These are phyloP conservation scores for Danio albolineatus DNA, from an alignment of 2,797 vertebrate genomes.

Conservation along the genomic window DNA sequence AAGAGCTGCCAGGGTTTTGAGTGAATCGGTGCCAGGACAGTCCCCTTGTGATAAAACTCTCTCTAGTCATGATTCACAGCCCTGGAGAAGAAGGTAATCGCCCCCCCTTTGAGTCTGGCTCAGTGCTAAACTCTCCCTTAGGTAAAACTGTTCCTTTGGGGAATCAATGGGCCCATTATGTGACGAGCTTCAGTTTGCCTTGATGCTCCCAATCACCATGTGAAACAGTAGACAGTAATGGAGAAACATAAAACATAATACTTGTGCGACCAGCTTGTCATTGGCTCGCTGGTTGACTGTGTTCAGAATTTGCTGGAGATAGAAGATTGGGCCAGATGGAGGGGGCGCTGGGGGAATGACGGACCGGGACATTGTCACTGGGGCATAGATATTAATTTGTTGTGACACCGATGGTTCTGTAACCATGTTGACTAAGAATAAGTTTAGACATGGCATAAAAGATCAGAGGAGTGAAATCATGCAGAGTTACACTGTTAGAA, in stretches of 20 bases:
- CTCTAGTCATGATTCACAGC: slow-evolving; percentile 84
- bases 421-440: slow-evolving; percentile 54
- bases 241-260: slow-evolving; percentile 98
- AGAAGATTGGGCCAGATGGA: slow-evolving; percentile 80
- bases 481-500: neutral
- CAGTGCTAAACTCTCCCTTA: slow-evolving; percentile 83
- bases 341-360: slow-evolving; percentile 67
- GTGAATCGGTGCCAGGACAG: slow-evolving; percentile 70
- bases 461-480: neutral
- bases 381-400: slow-evolving; percentile 73
- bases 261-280: slow-evolving; percentile 95
- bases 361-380: slow-evolving; percentile 63
- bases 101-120: slow-evolving; percentile 75
- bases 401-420: slow-evolving; percentile 61
- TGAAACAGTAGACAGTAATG: slow-evolving; percentile 94
- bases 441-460: slow-evolving; percentile 53
- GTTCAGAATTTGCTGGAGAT: slow-evolving; percentile 84
- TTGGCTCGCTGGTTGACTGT: slow-evolving; percentile 78
- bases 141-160: slow-evolving; percentile 86
- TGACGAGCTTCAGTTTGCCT: slow-evolving; percentile 81
- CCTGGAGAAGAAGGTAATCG: slow-evolving; percentile 85
- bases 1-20: slow-evolving; percentile 42
- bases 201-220: slow-evolving; percentile 82
- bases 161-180: slow-evolving; percentile 89
- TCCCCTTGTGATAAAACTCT: slow-evolving; percentile 79